These are phyloP conservation scores for Cyanoramphus novaezelandiae DNA, from an alignment of 2,113 vertebrate species.

Conservation along the genomic window DNA sequence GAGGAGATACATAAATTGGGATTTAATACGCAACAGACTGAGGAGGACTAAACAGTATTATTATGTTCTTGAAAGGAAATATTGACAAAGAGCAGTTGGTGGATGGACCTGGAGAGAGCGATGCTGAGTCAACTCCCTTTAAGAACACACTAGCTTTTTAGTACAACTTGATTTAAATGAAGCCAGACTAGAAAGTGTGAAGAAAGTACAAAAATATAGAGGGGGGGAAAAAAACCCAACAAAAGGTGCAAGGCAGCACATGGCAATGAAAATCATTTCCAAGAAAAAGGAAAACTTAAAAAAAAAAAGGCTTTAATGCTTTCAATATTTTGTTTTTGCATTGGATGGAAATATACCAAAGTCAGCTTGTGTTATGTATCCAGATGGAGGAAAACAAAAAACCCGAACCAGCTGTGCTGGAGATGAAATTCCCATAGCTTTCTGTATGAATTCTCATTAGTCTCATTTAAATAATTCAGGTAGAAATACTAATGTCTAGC, in stretches of 20 bases:
- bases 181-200: neutral
- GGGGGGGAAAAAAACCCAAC: neutral
- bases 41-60: neutral
- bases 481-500: neutral
- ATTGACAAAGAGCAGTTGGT: neutral
- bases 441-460: neutral
- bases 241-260: neutral
- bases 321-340: neutral
- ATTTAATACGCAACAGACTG: neutral
- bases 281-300: neutral
- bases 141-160: neutral
- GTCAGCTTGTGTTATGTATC: neutral
- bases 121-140: neutral
- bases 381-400: neutral
- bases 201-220: neutral
- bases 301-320: neutral
- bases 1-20: neutral
- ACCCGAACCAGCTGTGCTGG: neutral
- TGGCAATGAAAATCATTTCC: neutral
- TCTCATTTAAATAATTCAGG: neutral
- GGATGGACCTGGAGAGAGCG: neutral
- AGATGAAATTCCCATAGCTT: neutral
- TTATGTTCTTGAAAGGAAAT: neutral
- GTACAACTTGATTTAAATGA: neutral
- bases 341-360: neutral